These are phyloP conservation scores for Eupithecia subumbrata DNA, from an alignment of 2,888 invertebrate genomes.

Conservation along the genomic window DNA sequence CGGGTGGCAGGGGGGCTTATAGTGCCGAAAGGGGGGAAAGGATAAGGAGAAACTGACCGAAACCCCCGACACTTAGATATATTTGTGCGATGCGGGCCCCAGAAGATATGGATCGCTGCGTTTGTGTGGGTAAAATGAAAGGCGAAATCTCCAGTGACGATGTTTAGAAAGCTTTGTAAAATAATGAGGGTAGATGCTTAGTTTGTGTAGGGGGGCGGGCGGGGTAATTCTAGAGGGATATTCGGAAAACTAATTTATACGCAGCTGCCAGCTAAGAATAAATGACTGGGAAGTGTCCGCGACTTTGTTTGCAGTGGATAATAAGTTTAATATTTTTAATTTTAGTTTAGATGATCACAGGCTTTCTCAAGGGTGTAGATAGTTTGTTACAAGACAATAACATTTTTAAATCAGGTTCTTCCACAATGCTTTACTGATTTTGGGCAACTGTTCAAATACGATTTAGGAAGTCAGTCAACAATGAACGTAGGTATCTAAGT, in stretches of 20 bases:
- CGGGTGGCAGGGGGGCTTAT: conserved; percentile 56
- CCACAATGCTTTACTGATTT: background rate
- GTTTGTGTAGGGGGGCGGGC: conserved; percentile 50
- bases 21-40: conserved; percentile 73
- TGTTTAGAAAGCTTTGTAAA: conserved; percentile 71
- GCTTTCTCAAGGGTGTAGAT: background rate
- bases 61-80: conserved; percentile 78
- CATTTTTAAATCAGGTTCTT: background rate
- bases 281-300: background rate
- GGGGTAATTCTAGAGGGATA: conserved; percentile 55
- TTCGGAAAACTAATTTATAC: conserved; percentile 32
- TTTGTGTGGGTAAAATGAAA: conserved; percentile 56
- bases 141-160: conserved; percentile 54
- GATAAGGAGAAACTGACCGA: conserved; percentile 75
- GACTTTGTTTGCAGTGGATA: background rate
- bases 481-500: background rate
- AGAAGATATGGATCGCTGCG: conserved; percentile 69
- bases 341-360: background rate
- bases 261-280: background rate
- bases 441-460: background rate
- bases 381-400: background rate
- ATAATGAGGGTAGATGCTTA: conserved; percentile 64
- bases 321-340: background rate
- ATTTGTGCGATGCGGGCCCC: conserved; percentile 70
- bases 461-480: background rate